Conservation (phyloP, 2,113 vertebrate species). For the Dicerorhinus sumatrensis region DNA sequence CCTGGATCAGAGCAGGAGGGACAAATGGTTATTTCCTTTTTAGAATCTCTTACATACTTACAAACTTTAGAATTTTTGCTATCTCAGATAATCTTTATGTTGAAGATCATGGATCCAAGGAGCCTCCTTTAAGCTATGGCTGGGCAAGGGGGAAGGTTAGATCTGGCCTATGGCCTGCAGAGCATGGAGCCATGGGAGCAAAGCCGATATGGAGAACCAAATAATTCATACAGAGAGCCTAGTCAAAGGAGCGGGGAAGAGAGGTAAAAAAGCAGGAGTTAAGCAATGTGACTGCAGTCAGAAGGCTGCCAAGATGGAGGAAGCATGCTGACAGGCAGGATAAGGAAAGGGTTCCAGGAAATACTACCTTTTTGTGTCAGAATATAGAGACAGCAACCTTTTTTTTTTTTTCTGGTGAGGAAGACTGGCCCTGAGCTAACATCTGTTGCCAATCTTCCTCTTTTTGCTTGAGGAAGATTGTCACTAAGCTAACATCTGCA, state of each 20-base stretch:
- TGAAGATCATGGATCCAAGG: slow-evolving; percentile 14
- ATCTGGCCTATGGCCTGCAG: not conserved
- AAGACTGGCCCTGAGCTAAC: too few relatives aligned
- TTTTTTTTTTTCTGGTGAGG: not conserved
- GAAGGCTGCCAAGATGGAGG: not conserved
- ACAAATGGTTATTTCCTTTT: not conserved
- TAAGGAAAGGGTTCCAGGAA: not conserved
- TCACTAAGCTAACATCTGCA: too few relatives aligned
- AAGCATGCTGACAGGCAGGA: not conserved
- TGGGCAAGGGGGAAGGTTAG: not conserved
- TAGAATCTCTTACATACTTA: slow-evolving; percentile 20
- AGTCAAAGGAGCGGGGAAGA: not conserved
- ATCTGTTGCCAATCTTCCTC: too few relatives aligned
- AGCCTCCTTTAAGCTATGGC: not conserved
- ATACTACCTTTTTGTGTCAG: not conserved
- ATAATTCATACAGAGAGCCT: not conserved
- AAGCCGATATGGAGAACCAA: not conserved
- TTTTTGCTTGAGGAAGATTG: too few relatives aligned
- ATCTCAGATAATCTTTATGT: not conserved
- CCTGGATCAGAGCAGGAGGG: not conserved
- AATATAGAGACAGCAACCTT: not conserved
- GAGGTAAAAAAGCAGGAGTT: not conserved
- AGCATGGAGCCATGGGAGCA: not conserved
- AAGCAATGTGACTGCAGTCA: not conserved
- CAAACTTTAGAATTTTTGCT: slow-evolving; percentile 6